Percentiles rank a stretch among this genome's conserved stretches.
Conservation (phyloP, 1,140 invertebrate species). For the Papilio xuthus region DNA sequence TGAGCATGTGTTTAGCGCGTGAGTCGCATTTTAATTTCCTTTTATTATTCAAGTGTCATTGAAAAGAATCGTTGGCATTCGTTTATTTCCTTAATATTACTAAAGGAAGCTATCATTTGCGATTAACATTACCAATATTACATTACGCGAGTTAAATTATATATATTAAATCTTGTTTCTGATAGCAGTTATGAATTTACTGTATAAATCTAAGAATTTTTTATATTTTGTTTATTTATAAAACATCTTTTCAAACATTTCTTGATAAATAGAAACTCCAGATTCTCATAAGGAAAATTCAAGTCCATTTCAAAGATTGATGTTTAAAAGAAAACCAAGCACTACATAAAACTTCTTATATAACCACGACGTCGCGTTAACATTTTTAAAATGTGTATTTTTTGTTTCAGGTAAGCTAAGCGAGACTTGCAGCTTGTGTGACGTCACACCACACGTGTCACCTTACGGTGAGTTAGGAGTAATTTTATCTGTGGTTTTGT, state of each 20-base stretch:
- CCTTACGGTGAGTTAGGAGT: constrained; percentile 58
- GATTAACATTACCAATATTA: constrained; percentile 1
- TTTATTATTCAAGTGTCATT: constrained; percentile 2
- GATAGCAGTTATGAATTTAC: too few relatives aligned
- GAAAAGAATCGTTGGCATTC: constrained; percentile 10
- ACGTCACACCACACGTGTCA: constrained; percentile 48
- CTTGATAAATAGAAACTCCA: too few relatives aligned
- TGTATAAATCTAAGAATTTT: too few relatives aligned
- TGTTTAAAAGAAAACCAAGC: background rate
- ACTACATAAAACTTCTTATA: background rate
- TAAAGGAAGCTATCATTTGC: constrained; percentile 18
- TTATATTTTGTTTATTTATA: too few relatives aligned
- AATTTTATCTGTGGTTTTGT: constrained; percentile 15
- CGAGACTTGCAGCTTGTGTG: constrained; percentile 60
- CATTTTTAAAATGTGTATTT: constrained; percentile 11
- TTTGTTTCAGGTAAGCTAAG: constrained; percentile 75
- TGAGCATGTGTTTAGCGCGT: background rate
- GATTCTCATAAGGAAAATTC: background rate
- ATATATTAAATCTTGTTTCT: background rate
- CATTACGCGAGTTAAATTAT: background rate
- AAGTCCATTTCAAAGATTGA: background rate
- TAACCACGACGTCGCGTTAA: background rate
- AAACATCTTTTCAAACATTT: too few relatives aligned
- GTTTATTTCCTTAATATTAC: background rate
- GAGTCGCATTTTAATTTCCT: constrained; percentile 10